phyloP scores from a whole-genome alignment of 1,140 invertebrate genomes.

The Papilio aristodemus region DNA sequence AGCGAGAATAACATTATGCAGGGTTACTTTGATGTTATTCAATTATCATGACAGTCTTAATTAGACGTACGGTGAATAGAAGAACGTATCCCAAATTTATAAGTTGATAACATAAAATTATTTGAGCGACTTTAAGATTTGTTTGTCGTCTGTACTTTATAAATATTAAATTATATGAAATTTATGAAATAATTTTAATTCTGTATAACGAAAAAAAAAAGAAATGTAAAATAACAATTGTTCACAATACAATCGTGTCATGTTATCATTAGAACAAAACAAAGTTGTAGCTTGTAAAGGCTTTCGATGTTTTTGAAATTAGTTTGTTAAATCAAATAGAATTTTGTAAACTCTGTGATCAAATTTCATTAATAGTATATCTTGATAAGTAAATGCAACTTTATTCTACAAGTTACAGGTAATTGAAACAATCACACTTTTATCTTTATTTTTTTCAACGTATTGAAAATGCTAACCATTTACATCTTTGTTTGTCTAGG shows the following conservation, averaged over 20 bases:
- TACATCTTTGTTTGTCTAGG: too few species aligned
- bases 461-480: too few species aligned
- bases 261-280: constrained; percentile 15
- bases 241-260: neutral
- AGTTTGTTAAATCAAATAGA: neutral
- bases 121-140: neutral
- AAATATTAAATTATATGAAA: neutral
- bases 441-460: too few species aligned
- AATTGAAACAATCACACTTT: too few species aligned
- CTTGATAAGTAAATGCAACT: too few species aligned
- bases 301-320: constrained; percentile 3
- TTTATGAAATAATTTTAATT: neutral
- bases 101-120: neutral
- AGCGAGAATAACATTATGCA: constrained; percentile 1
- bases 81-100: constrained; percentile 1
- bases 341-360: neutral
- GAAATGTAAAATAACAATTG: constrained; percentile 5
- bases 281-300: neutral
- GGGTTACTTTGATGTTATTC: constrained; percentile 12
- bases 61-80: neutral
- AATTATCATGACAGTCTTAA: neutral
- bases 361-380: neutral
- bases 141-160: neutral
- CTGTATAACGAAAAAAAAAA: neutral
- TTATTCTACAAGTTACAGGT: too few species aligned